Evolutionary conservation across 2,113 vertebrate species (phyloP).

Genomic region (Ovibos moschatus): DNA sequence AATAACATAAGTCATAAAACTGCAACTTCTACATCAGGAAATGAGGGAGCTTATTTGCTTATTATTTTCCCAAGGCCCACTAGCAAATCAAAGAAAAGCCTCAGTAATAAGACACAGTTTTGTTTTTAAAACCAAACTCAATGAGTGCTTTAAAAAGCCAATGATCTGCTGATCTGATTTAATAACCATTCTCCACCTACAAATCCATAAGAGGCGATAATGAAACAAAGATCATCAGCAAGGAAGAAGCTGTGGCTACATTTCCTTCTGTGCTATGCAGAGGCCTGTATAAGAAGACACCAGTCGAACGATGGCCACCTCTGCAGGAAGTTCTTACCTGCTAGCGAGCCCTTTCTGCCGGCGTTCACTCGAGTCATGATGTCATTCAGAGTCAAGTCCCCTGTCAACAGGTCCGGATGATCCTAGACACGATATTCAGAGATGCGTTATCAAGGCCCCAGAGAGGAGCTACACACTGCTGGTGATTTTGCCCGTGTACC

Average conservation of each 20-base stretch:
- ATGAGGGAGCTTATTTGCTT: neutral
- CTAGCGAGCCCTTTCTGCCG: slow-evolving; percentile 90
- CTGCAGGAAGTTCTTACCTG: slow-evolving; percentile 81
- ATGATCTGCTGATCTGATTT: neutral
- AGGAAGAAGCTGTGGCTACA: neutral
- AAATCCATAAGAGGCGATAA: neutral
- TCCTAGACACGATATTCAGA: slow-evolving; percentile 81
- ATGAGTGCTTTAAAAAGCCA: neutral
- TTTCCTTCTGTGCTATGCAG: neutral
- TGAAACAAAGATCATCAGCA: neutral
- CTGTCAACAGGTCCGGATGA: slow-evolving; percentile 93
- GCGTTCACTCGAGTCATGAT: slow-evolving; percentile 94
- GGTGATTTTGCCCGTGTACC: neutral
- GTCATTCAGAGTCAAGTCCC: slow-evolving; percentile 93
- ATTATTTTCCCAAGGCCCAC: neutral
- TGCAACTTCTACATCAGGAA: neutral
- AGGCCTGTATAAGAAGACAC: neutral
- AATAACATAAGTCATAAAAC: slow-evolving; percentile 9
- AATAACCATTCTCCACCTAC: neutral
- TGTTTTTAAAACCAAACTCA: neutral
- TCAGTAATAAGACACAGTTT: neutral
- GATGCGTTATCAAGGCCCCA: neutral
- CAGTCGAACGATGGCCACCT: neutral
- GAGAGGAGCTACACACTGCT: neutral
- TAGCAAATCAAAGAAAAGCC: neutral